These are phyloP conservation scores for Drosophila seclusa DNA, from an alignment of 2,888 invertebrate species.

Conservation along the genomic window DNA sequence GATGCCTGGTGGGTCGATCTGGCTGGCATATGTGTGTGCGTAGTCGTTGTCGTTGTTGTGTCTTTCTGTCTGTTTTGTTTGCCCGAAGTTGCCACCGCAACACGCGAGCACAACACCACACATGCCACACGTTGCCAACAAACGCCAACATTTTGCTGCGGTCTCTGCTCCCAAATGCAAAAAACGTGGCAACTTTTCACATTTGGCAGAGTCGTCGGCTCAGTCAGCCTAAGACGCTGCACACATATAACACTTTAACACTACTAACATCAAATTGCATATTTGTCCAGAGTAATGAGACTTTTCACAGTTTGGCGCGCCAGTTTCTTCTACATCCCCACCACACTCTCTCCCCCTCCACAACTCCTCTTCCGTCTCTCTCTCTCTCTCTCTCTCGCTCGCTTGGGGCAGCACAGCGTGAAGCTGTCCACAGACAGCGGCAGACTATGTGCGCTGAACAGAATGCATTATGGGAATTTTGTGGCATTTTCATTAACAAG, in stretches of 20 bases:
- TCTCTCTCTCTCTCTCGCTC: neutral
- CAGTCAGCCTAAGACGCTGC: slow-evolving; percentile 36
- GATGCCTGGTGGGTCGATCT: slow-evolving; percentile 34
- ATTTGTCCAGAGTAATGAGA: slow-evolving; percentile 82
- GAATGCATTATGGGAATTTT: slow-evolving; percentile 81
- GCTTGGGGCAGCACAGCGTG: slow-evolving; percentile 63
- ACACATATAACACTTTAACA: slow-evolving; percentile 45
- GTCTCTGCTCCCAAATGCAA: slow-evolving; percentile 36
- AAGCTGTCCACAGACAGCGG: slow-evolving; percentile 63
- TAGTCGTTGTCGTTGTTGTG: slow-evolving; percentile 30
- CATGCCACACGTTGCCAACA: slow-evolving; percentile 11
- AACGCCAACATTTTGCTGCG: slow-evolving; percentile 38
- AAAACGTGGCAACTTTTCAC: slow-evolving; percentile 71
- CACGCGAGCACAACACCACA: slow-evolving; percentile 59
- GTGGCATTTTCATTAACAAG: slow-evolving; percentile 82
- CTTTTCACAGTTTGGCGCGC: slow-evolving; percentile 79
- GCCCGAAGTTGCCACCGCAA: slow-evolving; percentile 78
- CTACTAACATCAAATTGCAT: slow-evolving; percentile 73
- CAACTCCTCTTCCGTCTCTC: neutral
- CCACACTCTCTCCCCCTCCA: neutral
- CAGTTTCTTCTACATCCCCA: slow-evolving; percentile 33
- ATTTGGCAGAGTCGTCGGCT: slow-evolving; percentile 56
- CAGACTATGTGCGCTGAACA: slow-evolving; percentile 32
- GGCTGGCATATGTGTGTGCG: slow-evolving; percentile 50
- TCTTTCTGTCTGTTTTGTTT: slow-evolving; percentile 29